These are phyloP conservation scores for Enteromius thamalakanensis DNA, from an alignment of 2,797 vertebrate species.

Conservation along the genomic window DNA sequence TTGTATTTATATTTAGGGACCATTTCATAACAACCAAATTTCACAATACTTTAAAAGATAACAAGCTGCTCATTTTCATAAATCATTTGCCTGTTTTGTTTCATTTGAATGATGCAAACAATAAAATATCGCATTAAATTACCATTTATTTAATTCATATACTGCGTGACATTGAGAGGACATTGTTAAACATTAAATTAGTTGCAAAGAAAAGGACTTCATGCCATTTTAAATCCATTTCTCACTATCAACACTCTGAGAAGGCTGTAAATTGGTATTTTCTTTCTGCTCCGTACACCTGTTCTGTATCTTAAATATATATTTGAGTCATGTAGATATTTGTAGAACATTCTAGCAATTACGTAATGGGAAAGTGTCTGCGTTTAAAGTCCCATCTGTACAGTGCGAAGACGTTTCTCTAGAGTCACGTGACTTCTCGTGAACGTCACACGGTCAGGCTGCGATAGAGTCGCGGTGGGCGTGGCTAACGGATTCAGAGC, in stretches of 20 bases:
- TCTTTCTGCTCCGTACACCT: background rate
- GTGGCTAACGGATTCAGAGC: constrained; percentile 34
- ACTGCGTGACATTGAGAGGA: background rate
- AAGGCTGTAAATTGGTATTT: background rate
- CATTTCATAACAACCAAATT: background rate
- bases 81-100: background rate
- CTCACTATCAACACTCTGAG: background rate
- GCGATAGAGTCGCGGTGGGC: constrained; percentile 32
- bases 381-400: background rate
- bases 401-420: background rate
- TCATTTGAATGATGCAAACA: constrained; percentile 23
- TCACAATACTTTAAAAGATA: background rate
- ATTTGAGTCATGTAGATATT: background rate
- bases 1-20: background rate
- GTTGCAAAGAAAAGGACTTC: background rate
- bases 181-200: background rate
- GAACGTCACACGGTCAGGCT: constrained; percentile 48
- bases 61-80: background rate
- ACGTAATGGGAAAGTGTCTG: background rate
- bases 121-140: background rate
- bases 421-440: constrained; percentile 49
- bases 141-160: background rate
- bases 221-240: background rate
- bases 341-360: background rate
- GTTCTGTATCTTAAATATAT: background rate